Evolutionary conservation across 2,888 invertebrate species (phyloP), one percentile per base, ranked within the genome.

Genomic region (Endotricha flammealis): DNA sequence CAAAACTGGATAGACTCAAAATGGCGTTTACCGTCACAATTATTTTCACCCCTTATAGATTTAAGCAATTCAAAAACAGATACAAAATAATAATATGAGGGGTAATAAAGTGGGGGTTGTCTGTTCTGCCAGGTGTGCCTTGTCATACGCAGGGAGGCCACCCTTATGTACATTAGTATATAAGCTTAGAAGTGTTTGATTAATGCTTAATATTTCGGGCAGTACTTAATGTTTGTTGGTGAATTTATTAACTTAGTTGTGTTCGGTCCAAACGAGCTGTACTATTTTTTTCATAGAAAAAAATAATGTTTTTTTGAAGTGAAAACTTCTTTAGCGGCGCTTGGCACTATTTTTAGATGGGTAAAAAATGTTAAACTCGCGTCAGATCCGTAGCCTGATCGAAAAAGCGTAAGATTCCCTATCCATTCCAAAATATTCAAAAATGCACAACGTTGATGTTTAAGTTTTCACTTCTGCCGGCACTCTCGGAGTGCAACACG

Each of bases 21-120:
- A 83, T 82, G 79, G 81, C 85, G 82, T 73, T 78, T 76, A 71
- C 64, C 64, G 61, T 64, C 54, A 79, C 82, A 80, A 83, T 83
- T 83, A 82, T 76, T 74, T 22, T 68, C 71, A 78, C 81, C 83
- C 85, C 79, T n/a, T 62, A 68, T 70, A 68, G 70, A 73, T 72
- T 76, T 68, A 72, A 70, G 59, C 70, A 69, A 80, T 82, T 83
- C 82, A 83, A 70, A 81, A 83, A 83, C 82, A 86, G 85, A 86
- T 82, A 86, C 83, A 81, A 81, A 78, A 76, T 83, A 83, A 85
- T 85, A 83, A 85, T 83, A 82, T 69, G 71, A 68, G 64, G 73
- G 67, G 69, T 56, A 63, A n/a, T 54, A 56, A 58, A 65, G 78
- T 68, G 71, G 78, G 77, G 79, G 68, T 60, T 64, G 67, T 57